Evolutionary conservation across 2,113 vertebrate species (phyloP), one percentile per base, ranked within the genome.

Genomic region (Alaudala cheleensis): DNA sequence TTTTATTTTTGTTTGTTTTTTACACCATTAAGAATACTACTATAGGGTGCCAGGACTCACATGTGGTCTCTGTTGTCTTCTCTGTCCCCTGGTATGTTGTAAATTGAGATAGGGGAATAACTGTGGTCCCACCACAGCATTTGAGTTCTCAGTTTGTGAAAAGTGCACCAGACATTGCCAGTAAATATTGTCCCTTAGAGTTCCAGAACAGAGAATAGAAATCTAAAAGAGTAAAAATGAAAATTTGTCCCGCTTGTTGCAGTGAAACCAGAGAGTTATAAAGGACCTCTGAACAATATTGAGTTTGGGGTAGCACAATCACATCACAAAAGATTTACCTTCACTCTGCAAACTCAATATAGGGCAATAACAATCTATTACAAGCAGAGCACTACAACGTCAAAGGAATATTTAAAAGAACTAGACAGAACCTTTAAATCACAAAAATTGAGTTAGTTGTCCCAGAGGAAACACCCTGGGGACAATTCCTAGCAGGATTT

Each of bases 361-460:
- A 97, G 96, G 97, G 98, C 99, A 99, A 99, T 99, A 99, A 99
- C 98, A 97, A 98, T 98, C 98, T 98, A 99, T 99, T 99, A 99
- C 98, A 96, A 98, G 97, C 97, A 96, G 92, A 98, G 98, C 97
- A 96, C 93, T 95, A 95, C 97, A 95, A 98, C 93, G 80, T 97
- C 97, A 97, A 98, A 98, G 96, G 98, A 98, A 98, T 98, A 98
- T 98, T 98, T 98, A 98, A 98, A 98, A 98, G 98, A 98, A 98
- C 96, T 95, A 97, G 97, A 98, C 98, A 98, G 98, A 98, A 98
- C 97, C 97, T 97, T 98, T 98, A 98, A 98, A 98, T 98, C 97
- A 98, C 97, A 95, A 93, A 95, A 97, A 99, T 97, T 94, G 86
- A 95, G 97, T 99, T 98, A 98, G 45, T 65, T 96, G 81, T 94